A percentile compares a stretch with the other conserved stretches of the same genome.
Conservation (phyloP, 2,888 invertebrate species). For the Pandemis heparana region DNA sequence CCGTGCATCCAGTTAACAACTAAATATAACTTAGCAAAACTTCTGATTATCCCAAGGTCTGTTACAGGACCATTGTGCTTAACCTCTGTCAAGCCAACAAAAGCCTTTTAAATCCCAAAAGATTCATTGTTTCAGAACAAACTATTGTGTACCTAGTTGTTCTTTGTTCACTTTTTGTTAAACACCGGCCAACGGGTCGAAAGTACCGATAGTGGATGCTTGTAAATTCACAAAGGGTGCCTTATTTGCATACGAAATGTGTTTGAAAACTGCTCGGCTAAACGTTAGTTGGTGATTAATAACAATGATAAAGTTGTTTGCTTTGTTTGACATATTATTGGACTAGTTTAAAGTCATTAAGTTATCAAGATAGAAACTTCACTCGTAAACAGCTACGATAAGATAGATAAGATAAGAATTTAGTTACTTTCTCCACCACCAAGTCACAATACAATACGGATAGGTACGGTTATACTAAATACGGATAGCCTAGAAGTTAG, state of each 20-base stretch:
- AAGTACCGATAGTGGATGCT: conserved; percentile 4
- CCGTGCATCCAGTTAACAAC: too few species aligned
- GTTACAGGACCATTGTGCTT: conserved; percentile 17
- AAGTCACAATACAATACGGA: too few species aligned
- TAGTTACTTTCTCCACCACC: too few species aligned
- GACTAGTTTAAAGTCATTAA: too few species aligned
- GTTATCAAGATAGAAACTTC: too few species aligned
- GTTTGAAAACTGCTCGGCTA: neutral
- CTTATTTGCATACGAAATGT: conserved; percentile 13
- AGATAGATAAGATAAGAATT: too few species aligned
- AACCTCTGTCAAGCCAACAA: conserved; percentile 39
- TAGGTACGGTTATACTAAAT: too few species aligned
- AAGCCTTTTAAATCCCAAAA: conserved; percentile 28
- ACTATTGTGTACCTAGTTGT: conserved; percentile 31
- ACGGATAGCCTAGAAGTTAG: too few species aligned
- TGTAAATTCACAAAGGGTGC: conserved; percentile 7
- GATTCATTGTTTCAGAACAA: conserved; percentile 32
- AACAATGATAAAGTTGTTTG: neutral
- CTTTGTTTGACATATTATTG: too few species aligned
- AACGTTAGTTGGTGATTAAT: neutral
- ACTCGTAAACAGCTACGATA: too few species aligned
- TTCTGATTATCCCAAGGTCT: conserved; percentile 7
- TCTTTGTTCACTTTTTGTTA: conserved; percentile 34
- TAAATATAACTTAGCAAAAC: neutral
- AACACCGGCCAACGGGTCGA: neutral